Base-by-base conservation (phyloP, 2,113 vertebrate species). In the Lutjanus erythropterus region DNA sequence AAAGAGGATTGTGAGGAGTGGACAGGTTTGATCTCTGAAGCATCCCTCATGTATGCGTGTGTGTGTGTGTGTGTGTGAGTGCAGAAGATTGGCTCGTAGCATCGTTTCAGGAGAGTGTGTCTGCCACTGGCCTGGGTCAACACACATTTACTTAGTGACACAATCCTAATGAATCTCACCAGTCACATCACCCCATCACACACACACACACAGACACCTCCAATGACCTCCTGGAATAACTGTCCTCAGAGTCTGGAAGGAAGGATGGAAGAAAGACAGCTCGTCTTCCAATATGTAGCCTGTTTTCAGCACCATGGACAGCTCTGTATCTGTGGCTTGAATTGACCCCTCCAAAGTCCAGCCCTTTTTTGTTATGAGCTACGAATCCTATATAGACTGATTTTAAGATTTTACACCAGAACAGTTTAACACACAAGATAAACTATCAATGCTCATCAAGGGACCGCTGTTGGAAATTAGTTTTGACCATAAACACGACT, bases 91-190 rank as follows among this genome's bases (percentile, higher is more conserved):
- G 94, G 94, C 93, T 96, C 58, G 81, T 79, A 89, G 93, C 88
- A 90, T 58, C 10, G 88, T 94, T 95, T 95, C 95, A 95, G 92
- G 92, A 92, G 93, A 95, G 93, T 94, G 89, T 91, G 81, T 91
- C 44, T 95, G 95, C 96, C 95, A 96, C 94, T 93, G 58, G 67
- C 94, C 92, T 89, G 85, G 95, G 95, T 94, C 96, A 96, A 94
- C 93, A 94, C 92, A 88, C 93, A 92, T 96, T 95, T 96, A 96
- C 93, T 95, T 94, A 95, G 95, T 95, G 95, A 95, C 96, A 96
- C 94, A 89, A 94, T 95, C 94, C 91, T 96, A 96, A 97, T 96
- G 95, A 96, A 96, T 95, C 93, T 86, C 88, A 80, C 78, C 83
- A 81, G 91, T 94, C 93, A 90, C 92, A 91, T 93, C 87, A 91